Base-by-base conservation (phyloP, 2,113 vertebrate genomes). In the Albula glossodonta region DNA sequence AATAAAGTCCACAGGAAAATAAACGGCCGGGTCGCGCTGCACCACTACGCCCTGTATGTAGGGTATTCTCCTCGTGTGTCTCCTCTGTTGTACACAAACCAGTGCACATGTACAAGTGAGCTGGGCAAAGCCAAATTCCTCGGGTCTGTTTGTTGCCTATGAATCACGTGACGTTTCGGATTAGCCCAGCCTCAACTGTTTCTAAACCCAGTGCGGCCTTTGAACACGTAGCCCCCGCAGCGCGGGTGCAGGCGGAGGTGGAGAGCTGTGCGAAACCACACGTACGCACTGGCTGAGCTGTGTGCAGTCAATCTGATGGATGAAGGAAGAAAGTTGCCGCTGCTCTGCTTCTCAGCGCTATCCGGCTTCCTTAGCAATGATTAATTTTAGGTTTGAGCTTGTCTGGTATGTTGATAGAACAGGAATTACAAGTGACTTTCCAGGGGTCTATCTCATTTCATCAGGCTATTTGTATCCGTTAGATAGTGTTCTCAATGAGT, bases 261-360 rank as follows among this genome's bases (percentile, higher is more conserved):
- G 41, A 13, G 60, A 84, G 85, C n/a, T 85, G 88, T 90, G 89
- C 88, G 19, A 57, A 86, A 88, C 31, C 81, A 85, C 89, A 90
- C 89, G 89, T 90, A 89, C 85, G 87, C 89, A 88, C 77, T 78
- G 80, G 77, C 48, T 2, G 51, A 60, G 22, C 19, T 50, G 63
- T 31, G 57, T 10, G 15, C 70, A 6, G 81, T 60, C 74, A 66
- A 22, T n/a, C n/a, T 51, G 10, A 50, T 1, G 5, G 52, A 78
- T 0, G 5, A 78, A 19, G 49, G 48, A 56, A 66, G 11, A 4
- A 50, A 53, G 5, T n/a, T 52, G 12, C 52, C 0, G 41, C 15
- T 11, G 19, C 6, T 52, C 70, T 84, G 15, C 66, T 41, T 74
- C n/a, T 51, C 5, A 8, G 83, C 41, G 12, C 9, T 1, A 11